Conservation (phyloP, 1,140 invertebrate species). For the Cyclargus thomasi region DNA sequence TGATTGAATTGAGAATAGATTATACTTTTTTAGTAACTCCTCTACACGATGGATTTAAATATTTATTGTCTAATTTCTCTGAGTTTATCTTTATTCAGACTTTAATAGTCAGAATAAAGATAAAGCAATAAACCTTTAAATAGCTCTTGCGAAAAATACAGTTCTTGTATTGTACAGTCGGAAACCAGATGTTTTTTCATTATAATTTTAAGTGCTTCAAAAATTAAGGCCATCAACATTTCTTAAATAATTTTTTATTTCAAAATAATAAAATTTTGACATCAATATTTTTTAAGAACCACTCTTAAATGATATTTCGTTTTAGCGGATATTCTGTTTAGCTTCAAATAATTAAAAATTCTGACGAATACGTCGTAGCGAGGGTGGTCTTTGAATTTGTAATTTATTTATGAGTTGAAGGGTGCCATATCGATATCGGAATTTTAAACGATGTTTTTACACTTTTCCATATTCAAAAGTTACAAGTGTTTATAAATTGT, state of each 20-base stretch:
- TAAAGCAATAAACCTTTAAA: not conserved
- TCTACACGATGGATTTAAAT: too few species aligned
- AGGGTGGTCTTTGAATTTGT: slow-evolving; percentile 46
- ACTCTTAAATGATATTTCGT: too few species aligned
- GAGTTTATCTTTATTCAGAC: too few species aligned
- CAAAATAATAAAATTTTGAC: too few species aligned
- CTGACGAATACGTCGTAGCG: slow-evolving; percentile 43
- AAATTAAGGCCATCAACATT: too few species aligned
- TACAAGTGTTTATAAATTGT: slow-evolving; percentile 14
- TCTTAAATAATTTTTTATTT: too few species aligned
- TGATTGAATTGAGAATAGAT: too few species aligned
- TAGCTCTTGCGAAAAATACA: not conserved
- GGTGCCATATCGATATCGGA: slow-evolving; percentile 52
- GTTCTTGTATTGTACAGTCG: too few species aligned
- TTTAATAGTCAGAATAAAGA: not conserved
- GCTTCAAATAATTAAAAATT: slow-evolving; percentile 34
- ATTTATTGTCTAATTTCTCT: too few species aligned
- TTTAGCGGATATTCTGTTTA: not conserved
- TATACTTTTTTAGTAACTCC: too few species aligned
- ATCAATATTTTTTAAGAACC: too few species aligned
- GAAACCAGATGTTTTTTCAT: not conserved
- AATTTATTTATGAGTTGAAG: slow-evolving; percentile 61
- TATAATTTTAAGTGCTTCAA: too few species aligned
- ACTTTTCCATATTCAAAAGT: not conserved
- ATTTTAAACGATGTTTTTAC: slow-evolving; percentile 41